phyloP scores from a whole-genome alignment of 2,797 vertebrate genomes.

The Remorina albescens region DNA sequence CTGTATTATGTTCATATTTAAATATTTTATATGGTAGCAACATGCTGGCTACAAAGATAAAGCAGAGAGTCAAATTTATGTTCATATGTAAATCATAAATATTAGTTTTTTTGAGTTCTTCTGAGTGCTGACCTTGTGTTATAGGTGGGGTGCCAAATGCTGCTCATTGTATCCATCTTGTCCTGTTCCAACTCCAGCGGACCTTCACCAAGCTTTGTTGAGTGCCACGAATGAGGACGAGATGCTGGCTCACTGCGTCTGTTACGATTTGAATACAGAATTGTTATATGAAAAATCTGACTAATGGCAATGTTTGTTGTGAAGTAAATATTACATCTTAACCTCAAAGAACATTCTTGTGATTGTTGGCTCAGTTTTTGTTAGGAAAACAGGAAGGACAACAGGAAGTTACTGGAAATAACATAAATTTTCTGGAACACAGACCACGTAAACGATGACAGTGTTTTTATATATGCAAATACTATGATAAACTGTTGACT shows the following conservation, averaged over 20 bases:
- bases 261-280: not conserved
- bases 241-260: conserved; percentile 88
- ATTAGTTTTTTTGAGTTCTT: not conserved
- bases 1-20: not conserved
- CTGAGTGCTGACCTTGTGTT: conserved; percentile 89
- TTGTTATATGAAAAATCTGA: not conserved
- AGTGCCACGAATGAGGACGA: conserved; percentile 96
- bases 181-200: conserved; percentile 86
- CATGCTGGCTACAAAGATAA: not conserved
- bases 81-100: too few relatives aligned
- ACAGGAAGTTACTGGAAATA: not conserved
- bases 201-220: conserved; percentile 85
- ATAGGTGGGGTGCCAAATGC: conserved; percentile 91
- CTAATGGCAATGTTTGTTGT: not conserved
- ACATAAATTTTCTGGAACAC: not conserved
- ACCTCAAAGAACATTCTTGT: not conserved
- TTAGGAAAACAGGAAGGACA: not conserved
- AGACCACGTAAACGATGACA: too few relatives aligned
- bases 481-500: too few relatives aligned
- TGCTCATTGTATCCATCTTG: conserved; percentile 86
- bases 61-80: not conserved
- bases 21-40: not conserved
- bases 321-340: not conserved
- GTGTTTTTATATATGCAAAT: too few relatives aligned
- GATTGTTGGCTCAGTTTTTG: too few relatives aligned